phyloP scores from a whole-genome alignment of 2,888 invertebrate species.

The Parochlus steinenii region DNA sequence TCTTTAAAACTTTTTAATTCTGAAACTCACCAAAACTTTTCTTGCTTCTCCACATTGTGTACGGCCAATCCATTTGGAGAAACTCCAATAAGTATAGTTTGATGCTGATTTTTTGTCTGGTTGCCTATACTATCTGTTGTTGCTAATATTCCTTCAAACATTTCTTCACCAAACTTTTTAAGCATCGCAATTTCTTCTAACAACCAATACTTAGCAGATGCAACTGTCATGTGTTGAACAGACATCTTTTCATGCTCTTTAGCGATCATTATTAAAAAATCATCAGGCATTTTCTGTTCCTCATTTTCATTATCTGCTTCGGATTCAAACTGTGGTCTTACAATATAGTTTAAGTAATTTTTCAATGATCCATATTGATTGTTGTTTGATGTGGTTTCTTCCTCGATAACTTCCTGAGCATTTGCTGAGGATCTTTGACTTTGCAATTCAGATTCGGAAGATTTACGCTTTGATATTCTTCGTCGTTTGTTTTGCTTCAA shows the following conservation, averaged over 20 bases:
- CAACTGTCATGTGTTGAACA: constrained; percentile 42
- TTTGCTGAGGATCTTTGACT: too few relatives aligned
- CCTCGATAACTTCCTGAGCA: too few relatives aligned
- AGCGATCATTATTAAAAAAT: constrained; percentile 26
- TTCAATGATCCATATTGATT: too few relatives aligned
- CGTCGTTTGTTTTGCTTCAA: constrained; percentile 12
- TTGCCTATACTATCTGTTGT: too few relatives aligned
- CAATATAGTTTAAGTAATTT: neutral
- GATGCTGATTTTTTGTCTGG: constrained; percentile 3
- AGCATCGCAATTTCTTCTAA: constrained; percentile 64
- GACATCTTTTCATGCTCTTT: constrained; percentile 28
- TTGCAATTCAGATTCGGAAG: too few relatives aligned
- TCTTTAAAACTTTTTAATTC: constrained; percentile 12
- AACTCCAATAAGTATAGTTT: constrained; percentile 42
- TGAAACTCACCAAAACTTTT: constrained; percentile 39
- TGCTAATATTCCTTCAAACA: constrained; percentile 51
- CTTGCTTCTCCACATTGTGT: constrained; percentile 45
- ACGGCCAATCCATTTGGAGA: constrained; percentile 71
- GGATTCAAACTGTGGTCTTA: neutral
- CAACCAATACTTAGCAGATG: constrained; percentile 71
- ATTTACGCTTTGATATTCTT: too few relatives aligned
- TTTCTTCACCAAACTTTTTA: constrained; percentile 69
- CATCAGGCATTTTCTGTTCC: constrained; percentile 19
- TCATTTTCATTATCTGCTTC: neutral
- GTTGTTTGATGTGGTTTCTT: too few relatives aligned